A percentile compares a stretch with the other conserved stretches of the same genome.
phyloP scores from a whole-genome alignment of 2,113 vertebrate species.

The Serilophus lunatus region DNA sequence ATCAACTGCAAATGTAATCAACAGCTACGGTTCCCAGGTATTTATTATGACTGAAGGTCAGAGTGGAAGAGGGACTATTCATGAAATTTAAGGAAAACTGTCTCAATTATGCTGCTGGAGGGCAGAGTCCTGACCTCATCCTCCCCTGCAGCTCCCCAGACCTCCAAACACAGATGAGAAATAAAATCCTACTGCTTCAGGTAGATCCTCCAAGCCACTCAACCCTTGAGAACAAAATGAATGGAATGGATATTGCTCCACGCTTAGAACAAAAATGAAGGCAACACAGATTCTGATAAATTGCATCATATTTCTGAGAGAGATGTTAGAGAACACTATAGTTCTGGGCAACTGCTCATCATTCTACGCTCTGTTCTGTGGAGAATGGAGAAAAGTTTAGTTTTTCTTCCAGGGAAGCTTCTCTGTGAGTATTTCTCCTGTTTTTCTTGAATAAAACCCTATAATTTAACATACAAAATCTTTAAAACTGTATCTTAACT shows the following conservation, averaged over 20 bases:
- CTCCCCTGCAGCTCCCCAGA: neutral
- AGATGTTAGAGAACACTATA: neutral
- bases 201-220: neutral
- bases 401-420: neutral
- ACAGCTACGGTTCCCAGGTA: slow-evolving; percentile 68
- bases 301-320: neutral
- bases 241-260: neutral
- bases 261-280: neutral
- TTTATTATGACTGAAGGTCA: slow-evolving; percentile 70
- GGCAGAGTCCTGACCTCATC: slow-evolving; percentile 1
- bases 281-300: neutral
- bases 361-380: neutral
- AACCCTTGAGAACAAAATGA: neutral
- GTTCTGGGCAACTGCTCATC: neutral
- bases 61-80: slow-evolving; percentile 42
- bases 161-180: neutral
- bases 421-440: neutral
- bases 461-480: neutral
- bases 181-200: neutral
- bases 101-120: slow-evolving; percentile 15
- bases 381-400: neutral
- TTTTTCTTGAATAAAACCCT: neutral
- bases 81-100: slow-evolving; percentile 32
- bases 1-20: slow-evolving; percentile 77
- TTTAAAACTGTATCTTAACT: neutral